Percentiles rank a stretch among this genome's conserved stretches.
These are phyloP conservation scores for Numenius arquata DNA, from an alignment of 2,113 vertebrate genomes.

Conservation along the genomic window DNA sequence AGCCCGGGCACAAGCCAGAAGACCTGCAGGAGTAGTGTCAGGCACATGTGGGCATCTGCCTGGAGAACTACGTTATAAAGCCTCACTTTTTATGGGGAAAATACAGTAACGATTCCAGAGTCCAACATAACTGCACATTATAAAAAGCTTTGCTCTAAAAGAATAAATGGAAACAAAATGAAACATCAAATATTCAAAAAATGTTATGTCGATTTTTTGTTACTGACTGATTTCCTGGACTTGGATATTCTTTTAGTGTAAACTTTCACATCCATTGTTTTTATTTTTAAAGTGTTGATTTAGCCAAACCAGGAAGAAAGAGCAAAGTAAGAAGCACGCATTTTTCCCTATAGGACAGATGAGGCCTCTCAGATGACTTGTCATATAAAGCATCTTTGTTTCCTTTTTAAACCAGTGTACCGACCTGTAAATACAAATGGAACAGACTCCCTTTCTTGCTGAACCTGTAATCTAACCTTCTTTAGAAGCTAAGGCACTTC, in stretches of 20 bases:
- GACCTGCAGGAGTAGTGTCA: neutral
- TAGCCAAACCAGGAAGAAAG: neutral
- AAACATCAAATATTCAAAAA: neutral
- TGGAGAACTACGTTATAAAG: neutral
- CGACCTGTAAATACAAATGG: neutral
- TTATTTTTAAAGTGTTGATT: neutral
- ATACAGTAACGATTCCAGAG: neutral
- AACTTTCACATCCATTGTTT: neutral
- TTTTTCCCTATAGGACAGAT: neutral
- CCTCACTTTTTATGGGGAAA: neutral
- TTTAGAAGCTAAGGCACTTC: neutral
- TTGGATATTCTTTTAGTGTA: neutral
- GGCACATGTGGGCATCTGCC: neutral
- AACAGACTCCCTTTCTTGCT: slow-evolving; percentile 40
- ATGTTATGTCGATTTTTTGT: neutral
- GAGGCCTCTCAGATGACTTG: slow-evolving; percentile 3
- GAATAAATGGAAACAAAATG: neutral
- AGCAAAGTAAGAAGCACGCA: neutral
- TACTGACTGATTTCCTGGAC: neutral
- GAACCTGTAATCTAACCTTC: slow-evolving; percentile 5
- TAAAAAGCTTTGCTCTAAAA: neutral
- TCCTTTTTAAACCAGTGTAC: neutral
- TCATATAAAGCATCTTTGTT: slow-evolving; percentile 57
- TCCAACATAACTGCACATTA: neutral
- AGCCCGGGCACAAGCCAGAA: neutral